A percentile compares a stretch with the other conserved stretches of the same genome.
Evolutionary conservation across 2,888 invertebrate genomes (phyloP).

Genomic region (Labia minor): DNA sequence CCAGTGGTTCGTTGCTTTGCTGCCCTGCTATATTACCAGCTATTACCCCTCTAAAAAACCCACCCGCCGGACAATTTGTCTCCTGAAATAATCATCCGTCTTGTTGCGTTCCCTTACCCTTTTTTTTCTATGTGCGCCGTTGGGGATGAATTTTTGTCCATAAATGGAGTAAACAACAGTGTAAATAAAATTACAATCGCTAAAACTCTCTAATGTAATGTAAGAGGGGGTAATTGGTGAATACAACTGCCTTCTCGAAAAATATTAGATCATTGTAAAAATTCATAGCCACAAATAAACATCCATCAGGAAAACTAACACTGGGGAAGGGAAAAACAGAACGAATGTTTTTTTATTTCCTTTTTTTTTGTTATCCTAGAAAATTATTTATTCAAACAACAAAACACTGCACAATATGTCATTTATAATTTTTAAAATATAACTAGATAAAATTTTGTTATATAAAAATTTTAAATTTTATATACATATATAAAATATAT

Average conservation of each 20-base stretch:
- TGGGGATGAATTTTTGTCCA: slow-evolving; percentile 13
- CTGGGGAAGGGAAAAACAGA: too few species aligned
- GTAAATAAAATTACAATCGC: slow-evolving; percentile 13
- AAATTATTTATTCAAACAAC: too few species aligned
- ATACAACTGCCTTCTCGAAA: not conserved
- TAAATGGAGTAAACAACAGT: slow-evolving; percentile 13
- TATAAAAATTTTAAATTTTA: too few species aligned
- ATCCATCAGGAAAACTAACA: not conserved
- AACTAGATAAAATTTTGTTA: too few species aligned
- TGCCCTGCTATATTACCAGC: slow-evolving; percentile 5
- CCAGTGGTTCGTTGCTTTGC: slow-evolving; percentile 13
- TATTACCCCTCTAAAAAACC: not conserved
- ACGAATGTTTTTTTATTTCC: too few species aligned
- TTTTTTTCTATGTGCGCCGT: not conserved
- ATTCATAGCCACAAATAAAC: slow-evolving; percentile 4
- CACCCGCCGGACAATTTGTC: slow-evolving; percentile 3
- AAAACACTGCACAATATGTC: too few species aligned
- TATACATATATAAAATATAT: too few species aligned
- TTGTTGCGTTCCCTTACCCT: not conserved
- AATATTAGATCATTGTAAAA: not conserved
- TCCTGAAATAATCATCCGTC: slow-evolving; percentile 8
- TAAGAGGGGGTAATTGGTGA: slow-evolving; percentile 4
- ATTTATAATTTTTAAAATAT: too few species aligned
- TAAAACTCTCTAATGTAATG: slow-evolving; percentile 8
- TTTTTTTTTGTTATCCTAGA: too few species aligned